phyloP scores from a whole-genome alignment of 2,797 vertebrate genomes.

The Molossus molossus region DNA sequence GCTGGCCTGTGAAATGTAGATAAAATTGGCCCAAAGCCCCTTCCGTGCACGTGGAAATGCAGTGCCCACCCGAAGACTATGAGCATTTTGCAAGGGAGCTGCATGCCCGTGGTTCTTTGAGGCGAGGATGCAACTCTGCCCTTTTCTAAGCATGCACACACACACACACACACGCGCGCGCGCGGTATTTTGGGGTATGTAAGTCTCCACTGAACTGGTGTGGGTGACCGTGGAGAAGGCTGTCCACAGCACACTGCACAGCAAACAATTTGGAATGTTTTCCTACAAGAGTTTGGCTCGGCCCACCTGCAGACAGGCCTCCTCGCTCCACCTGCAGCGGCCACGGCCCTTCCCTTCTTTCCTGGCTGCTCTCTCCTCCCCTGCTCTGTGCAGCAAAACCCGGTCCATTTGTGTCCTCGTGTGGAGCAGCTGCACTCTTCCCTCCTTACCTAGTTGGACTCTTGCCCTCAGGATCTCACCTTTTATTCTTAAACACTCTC shows the following conservation, averaged over 20 bases:
- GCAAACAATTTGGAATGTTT: neutral
- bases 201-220: neutral
- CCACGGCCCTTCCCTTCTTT: too few species aligned
- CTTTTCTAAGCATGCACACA: neutral
- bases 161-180: neutral
- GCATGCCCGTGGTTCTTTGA: neutral
- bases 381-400: neutral
- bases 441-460: rapidly evolving
- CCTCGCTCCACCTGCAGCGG: neutral
- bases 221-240: neutral
- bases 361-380: too few species aligned
- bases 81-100: neutral
- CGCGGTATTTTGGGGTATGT: neutral
- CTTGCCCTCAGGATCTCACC: neutral
- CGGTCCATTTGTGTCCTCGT: neutral
- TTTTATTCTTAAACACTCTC: neutral
- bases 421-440: neutral
- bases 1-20: neutral
- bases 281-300: neutral
- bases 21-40: neutral
- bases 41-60: neutral
- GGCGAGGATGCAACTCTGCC: neutral
- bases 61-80: neutral
- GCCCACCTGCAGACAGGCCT: neutral
- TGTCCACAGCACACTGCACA: neutral